A percentile compares a stretch with the other conserved stretches of the same genome.
These are phyloP conservation scores for Ctenodactylus gundi DNA, from an alignment of 2,113 vertebrate genomes.

Conservation along the genomic window DNA sequence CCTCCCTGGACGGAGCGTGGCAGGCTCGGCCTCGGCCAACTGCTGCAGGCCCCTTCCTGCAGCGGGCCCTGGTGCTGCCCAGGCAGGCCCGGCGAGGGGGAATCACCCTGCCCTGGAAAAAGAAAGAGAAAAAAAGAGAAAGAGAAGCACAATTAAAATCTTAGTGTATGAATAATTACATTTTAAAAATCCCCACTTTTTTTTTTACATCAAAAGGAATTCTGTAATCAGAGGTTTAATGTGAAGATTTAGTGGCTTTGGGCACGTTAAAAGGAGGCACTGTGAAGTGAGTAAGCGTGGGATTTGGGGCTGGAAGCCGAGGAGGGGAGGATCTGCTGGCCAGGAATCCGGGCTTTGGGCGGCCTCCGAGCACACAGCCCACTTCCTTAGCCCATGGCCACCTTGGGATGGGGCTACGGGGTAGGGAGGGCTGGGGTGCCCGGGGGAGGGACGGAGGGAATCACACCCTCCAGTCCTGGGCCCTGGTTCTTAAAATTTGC, in stretches of 20 bases:
- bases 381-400: conserved; percentile 43
- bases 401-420: background rate
- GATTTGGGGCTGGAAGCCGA: conserved; percentile 80
- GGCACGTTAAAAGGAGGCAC: conserved; percentile 81
- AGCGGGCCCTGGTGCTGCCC: conserved; percentile 64
- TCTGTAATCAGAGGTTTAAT: conserved; percentile 85
- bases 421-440: rapidly evolving
- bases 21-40: conserved; percentile 56
- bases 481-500: background rate
- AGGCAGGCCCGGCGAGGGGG: conserved; percentile 77
- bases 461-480: background rate
- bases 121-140: conserved; percentile 16
- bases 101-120: conserved; percentile 72
- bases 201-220: conserved; percentile 86
- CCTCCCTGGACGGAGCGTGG: conserved; percentile 30
- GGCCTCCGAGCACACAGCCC: conserved; percentile 43
- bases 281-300: conserved; percentile 79
- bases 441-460: rapidly evolving
- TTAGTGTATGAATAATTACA: conserved; percentile 77
- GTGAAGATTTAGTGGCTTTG: conserved; percentile 84
- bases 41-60: conserved; percentile 72
- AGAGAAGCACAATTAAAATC: conserved; percentile 82
- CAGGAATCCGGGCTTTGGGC: conserved; percentile 61
- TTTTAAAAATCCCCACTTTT: conserved; percentile 80
- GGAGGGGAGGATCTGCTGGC: conserved; percentile 73